Conservation (phyloP, 2,888 invertebrate species). For the Nyleta sp. region DNA sequence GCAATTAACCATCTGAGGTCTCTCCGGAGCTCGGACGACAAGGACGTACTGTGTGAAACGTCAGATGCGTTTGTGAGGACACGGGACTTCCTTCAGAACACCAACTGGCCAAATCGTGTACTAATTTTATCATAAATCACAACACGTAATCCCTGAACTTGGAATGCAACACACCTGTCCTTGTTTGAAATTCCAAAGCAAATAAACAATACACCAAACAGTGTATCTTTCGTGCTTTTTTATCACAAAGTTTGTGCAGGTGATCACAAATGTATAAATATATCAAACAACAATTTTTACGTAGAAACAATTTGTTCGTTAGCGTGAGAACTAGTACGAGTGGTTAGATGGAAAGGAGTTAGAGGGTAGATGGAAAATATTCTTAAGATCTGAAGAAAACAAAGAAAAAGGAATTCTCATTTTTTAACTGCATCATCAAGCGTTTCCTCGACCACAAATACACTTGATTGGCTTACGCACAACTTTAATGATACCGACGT, state of each 20-base stretch:
- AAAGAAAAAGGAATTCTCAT: slow-evolving; percentile 68
- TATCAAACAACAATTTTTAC: too few species aligned
- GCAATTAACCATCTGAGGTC: slow-evolving; percentile 76
- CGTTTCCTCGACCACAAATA: slow-evolving; percentile 70
- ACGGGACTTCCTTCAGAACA: slow-evolving; percentile 30
- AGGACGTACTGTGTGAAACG: slow-evolving; percentile 72
- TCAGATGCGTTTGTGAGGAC: slow-evolving; percentile 69
- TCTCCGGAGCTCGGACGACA: slow-evolving; percentile 71
- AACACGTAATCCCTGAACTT: slow-evolving; percentile 28
- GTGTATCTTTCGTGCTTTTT: neutral
- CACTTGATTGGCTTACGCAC: neutral
- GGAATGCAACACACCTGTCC: slow-evolving; percentile 6
- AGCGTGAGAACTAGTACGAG: too few species aligned
- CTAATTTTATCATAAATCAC: slow-evolving; percentile 43
- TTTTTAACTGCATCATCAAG: neutral
- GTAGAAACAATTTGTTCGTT: too few species aligned
- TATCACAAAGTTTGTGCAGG: neutral
- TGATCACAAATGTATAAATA: neutral
- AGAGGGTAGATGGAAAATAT: too few species aligned
- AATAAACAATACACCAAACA: neutral
- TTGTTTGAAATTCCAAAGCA: neutral
- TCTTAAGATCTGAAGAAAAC: too few species aligned
- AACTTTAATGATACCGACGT: slow-evolving; percentile 31
- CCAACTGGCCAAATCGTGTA: slow-evolving; percentile 31
- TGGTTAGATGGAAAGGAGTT: too few species aligned